Base-by-base conservation (phyloP, 2,797 vertebrate species). In the Garrulus glandarius region DNA sequence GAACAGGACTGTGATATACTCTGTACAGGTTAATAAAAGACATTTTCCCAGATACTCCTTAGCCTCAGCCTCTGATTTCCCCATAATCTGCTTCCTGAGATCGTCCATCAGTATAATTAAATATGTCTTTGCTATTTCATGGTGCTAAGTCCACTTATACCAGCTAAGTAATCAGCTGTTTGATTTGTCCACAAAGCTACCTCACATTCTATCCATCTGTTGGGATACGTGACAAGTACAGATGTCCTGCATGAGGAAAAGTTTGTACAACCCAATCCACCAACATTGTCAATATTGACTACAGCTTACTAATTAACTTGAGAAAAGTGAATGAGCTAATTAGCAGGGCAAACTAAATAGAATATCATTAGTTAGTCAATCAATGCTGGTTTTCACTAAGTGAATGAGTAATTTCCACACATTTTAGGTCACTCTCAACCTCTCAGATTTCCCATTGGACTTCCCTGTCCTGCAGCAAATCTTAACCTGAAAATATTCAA, bases 271-370 rank as follows among this genome's bases (percentile, higher is more conserved):
- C 76, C 57, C 84, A 86, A 93, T 95, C 82, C 79, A 92, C 94
- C 79, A 95, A 37, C 92, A 78, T 5, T 93, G 93, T 94, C 94
- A 75, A 95, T 96, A 95, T 67, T 87, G 72, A 84, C 85, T 94
- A 71, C 76, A 87, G 84, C 68, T 93, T 83, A 87, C 84, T 96
- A 95, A 95, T 94, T 94, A 95, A 89, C 89, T 81, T 69, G 57
- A 30, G 14, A 87, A 91, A 96, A 91, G 84, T 52, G 89, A 95
- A 84, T 6, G 22, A 92, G 83, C 93, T 95, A 94, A 96, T 95
- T 96, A 96, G 76, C 65, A 97, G 92, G 39, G 76, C 72, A 95
- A 80, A 92, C 87, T 67, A 84, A 95, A 92, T 81, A 91, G 89
- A 87, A 59, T 89, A 92, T 85, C 92, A 81, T 93, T 91, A 87